phyloP scores from a whole-genome alignment of 2,888 invertebrate genomes.

The Drosophila kanekoi region DNA sequence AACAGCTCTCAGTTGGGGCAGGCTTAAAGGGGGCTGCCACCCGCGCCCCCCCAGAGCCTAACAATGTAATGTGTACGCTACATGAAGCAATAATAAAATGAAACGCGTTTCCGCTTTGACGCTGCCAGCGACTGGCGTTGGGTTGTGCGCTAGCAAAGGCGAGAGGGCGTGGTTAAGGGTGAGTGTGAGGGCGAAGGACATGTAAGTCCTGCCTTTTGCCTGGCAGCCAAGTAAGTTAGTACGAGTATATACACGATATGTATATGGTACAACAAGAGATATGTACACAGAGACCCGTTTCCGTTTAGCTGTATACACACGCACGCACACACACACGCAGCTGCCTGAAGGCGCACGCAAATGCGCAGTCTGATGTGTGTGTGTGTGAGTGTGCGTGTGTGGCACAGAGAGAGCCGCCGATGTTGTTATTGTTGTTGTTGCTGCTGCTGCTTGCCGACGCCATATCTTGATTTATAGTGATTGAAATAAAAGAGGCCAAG shows the following conservation, averaged over 20 bases:
- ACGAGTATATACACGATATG: conserved; percentile 43
- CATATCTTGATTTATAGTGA: conserved; percentile 82
- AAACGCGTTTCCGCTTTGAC: conserved; percentile 76
- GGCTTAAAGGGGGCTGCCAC: conserved; percentile 1
- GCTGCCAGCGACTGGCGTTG: conserved; percentile 48
- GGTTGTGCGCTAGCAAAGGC: neutral
- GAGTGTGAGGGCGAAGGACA: conserved; percentile 29
- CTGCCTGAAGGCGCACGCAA: conserved; percentile 63
- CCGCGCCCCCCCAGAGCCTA: conserved; percentile 32
- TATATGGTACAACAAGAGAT: conserved; percentile 48
- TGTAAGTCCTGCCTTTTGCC: conserved; percentile 57
- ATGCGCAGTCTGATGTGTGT: conserved; percentile 58
- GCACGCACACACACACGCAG: conserved; percentile 14
- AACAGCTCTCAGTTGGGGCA: conserved; percentile 24
- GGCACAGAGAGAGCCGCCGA: conserved; percentile 12
- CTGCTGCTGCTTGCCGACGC: conserved; percentile 54
- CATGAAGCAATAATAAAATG: conserved; percentile 79
- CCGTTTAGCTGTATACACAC: conserved; percentile 59
- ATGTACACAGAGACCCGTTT: conserved; percentile 63
- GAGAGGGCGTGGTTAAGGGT: neutral
- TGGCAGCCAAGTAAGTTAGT: conserved; percentile 52
- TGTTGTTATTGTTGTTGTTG: conserved; percentile 24
- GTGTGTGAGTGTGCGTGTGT: conserved; percentile 29
- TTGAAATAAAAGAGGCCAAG: conserved; percentile 81
- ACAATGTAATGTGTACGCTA: conserved; percentile 78